Evolutionary conservation across 2,113 vertebrate species (phyloP).

Genomic region (Rhinoderma darwinii): DNA sequence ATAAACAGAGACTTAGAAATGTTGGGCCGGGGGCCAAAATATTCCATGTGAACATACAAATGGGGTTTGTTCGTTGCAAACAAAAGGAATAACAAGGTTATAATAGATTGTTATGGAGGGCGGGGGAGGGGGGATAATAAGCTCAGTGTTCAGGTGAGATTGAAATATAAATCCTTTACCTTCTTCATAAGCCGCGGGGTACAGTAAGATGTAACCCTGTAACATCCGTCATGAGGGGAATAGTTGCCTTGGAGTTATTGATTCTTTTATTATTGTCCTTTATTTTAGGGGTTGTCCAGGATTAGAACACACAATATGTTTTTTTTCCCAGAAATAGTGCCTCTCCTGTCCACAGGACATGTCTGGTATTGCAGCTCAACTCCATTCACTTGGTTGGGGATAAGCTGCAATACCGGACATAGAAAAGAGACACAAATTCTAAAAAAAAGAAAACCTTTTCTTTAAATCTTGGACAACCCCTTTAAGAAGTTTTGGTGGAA

Average conservation of each 20-base stretch:
- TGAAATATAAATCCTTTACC: constrained; percentile 24
- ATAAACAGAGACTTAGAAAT: constrained; percentile 30
- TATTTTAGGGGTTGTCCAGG: too few relatives aligned
- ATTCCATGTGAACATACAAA: background rate
- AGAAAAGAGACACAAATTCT: too few relatives aligned
- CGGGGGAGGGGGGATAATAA: background rate
- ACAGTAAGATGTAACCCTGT: background rate
- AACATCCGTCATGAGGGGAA: background rate
- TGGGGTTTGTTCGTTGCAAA: background rate
- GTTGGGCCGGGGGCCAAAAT: constrained; percentile 20
- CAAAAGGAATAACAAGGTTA: constrained; percentile 20
- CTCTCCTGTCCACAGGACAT: too few relatives aligned
- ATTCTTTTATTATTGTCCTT: too few relatives aligned
- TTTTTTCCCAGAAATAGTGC: too few relatives aligned
- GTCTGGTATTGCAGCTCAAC: too few relatives aligned
- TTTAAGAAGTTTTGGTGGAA: too few relatives aligned
- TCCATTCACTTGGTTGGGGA: too few relatives aligned
- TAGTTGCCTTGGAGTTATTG: background rate
- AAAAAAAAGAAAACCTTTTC: too few relatives aligned
- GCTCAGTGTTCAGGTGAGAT: constrained; percentile 9
- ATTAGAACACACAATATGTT: too few relatives aligned
- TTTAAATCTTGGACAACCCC: too few relatives aligned
- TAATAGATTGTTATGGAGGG: background rate
- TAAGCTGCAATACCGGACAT: too few relatives aligned
- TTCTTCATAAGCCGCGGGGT: constrained; percentile 2